Base-by-base conservation (phyloP, 2,797 vertebrate genomes). In the Oreochromis grahami region DNA sequence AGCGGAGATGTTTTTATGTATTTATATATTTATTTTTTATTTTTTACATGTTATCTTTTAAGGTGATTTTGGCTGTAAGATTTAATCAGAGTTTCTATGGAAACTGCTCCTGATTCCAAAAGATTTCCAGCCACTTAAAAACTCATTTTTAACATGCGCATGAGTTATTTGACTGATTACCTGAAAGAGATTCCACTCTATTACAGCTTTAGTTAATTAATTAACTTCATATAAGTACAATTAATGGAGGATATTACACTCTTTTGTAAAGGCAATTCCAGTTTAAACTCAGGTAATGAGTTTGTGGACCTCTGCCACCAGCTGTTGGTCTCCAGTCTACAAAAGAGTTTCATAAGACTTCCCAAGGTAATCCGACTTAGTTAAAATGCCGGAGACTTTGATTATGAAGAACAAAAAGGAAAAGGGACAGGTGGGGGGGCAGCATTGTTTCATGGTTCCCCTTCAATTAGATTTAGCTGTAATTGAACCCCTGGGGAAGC, bases 391-490 rank as follows among this genome's bases (percentile, higher is more conserved):
- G 56, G 81, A 83, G 90, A 92, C 89, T 91, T 94, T 94, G 89
- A 93, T 93, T 91, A 93, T 89, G 83, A 88, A 90, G 88, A 93
- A 94, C 88, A 93, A 92, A 94, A 93, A 90, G 85, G 88, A 82
- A 82, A 89, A 86, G 76, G 88, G 91, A 89, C 83, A 91, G 83
- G 84, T 87, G 63, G 53, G 55, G 74, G 81, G 78, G 53, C 29
- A 50, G 88, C 89, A 91, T 93, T 92, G 90, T 92, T 92, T 90
- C 86, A 82, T 45, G 72, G 86, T 89, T 93, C 88, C 86, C 85
- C 91, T 95, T 93, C 92, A 95, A 96, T 95, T 94, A 92, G 89
- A 94, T 92, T 91, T 89, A 87, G 90, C 87, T 90, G 89, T 94
- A 94, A 95, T 91, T 92, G 92, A 92, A 92, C 89, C 93, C 90